phyloP scores from a whole-genome alignment of 2,113 vertebrate species.

The Cnemophilus loriae region DNA sequence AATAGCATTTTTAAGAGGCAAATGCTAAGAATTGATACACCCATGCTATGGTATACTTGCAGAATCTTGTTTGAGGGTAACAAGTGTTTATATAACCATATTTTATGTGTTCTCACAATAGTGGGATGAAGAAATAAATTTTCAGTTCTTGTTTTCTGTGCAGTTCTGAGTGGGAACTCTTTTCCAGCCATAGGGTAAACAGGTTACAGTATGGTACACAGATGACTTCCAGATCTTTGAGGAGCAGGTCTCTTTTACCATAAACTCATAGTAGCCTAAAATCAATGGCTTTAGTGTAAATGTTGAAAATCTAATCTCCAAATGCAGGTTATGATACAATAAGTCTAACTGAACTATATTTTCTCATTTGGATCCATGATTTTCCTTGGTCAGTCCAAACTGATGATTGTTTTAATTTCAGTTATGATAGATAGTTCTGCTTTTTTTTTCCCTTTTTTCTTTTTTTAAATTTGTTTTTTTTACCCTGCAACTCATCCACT shows the following conservation, averaged over 20 bases:
- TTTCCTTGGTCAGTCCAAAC: background rate
- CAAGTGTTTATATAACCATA: background rate
- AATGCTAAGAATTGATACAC: background rate
- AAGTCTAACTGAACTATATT: background rate
- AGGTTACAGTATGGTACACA: background rate
- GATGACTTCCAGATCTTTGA: background rate
- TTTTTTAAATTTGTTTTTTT: background rate
- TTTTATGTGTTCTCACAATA: background rate
- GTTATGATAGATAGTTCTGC: background rate
- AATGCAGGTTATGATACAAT: background rate
- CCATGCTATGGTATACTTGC: background rate
- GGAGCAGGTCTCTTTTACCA: background rate
- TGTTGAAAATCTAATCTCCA: background rate
- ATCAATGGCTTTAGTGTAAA: background rate
- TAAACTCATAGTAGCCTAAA: background rate
- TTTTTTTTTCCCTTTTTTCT: background rate
- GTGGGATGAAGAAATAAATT: background rate
- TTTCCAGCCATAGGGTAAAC: background rate
- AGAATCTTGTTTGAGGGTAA: background rate
- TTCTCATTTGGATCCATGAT: background rate
- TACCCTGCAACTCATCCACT: background rate
- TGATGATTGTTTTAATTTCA: background rate
- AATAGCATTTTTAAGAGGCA: background rate
- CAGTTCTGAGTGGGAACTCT: background rate
- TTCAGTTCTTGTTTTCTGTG: background rate